Percentiles rank a stretch among this genome's conserved stretches.
These are phyloP conservation scores for Macrosoma leucophasiata DNA, from an alignment of 2,888 invertebrate species.

Conservation along the genomic window DNA sequence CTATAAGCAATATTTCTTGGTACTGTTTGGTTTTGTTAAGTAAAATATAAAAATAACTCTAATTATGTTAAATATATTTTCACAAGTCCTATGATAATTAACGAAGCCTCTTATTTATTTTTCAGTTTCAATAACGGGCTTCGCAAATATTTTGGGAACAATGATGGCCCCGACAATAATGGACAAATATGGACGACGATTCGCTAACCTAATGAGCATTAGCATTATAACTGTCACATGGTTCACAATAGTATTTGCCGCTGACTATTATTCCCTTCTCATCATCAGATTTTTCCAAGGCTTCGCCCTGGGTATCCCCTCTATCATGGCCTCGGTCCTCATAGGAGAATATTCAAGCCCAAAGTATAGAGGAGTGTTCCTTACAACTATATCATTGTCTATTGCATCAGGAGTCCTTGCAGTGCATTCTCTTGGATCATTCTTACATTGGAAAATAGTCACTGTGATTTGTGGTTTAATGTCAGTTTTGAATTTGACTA, in stretches of 20 bases:
- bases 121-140: too few species aligned
- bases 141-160: slow-evolving; percentile 39
- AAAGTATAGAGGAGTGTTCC: slow-evolving; percentile 72
- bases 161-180: slow-evolving; percentile 47
- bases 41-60: too few species aligned
- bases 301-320: slow-evolving; percentile 62
- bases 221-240: slow-evolving; percentile 66
- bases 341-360: slow-evolving; percentile 74
- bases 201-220: slow-evolving; percentile 55
- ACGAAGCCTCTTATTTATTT: too few species aligned
- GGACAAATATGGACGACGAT: slow-evolving; percentile 68
- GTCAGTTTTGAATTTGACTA: slow-evolving; percentile 52
- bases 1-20: too few species aligned
- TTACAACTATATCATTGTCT: slow-evolving; percentile 72
- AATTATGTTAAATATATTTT: too few species aligned
- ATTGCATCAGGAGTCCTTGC: slow-evolving; percentile 73
- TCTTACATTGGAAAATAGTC: slow-evolving; percentile 65
- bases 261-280: slow-evolving; percentile 39
- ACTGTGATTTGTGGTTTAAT: slow-evolving; percentile 59
- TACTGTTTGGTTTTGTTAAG: too few species aligned
- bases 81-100: too few species aligned
- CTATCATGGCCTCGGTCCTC: slow-evolving; percentile 56
- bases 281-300: slow-evolving; percentile 49
- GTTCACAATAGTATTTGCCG: slow-evolving; percentile 51
- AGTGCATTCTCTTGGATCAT: slow-evolving; percentile 75